These are phyloP conservation scores for Pheosia gnoma DNA, from an alignment of 2,888 invertebrate species.

Conservation along the genomic window DNA sequence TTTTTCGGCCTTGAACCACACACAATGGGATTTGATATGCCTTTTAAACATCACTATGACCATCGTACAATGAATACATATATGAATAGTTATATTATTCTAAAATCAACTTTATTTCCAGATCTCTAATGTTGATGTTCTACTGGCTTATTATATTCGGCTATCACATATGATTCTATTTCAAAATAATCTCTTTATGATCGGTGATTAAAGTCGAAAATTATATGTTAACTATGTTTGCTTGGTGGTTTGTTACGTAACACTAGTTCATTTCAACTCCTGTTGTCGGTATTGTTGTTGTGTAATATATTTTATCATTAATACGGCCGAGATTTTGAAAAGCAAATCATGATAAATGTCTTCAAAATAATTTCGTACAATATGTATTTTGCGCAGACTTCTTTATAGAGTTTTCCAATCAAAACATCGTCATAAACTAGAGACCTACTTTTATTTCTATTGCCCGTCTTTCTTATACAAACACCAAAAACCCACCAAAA, in stretches of 20 bases:
- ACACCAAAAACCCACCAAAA: too few relatives aligned
- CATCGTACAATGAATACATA: constrained; percentile 1
- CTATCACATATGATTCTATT: background rate
- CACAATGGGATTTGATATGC: constrained; percentile 10
- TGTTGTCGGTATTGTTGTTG: background rate
- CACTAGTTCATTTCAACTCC: constrained; percentile 1
- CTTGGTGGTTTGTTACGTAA: background rate
- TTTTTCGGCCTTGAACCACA: constrained; percentile 14
- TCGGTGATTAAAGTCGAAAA: background rate
- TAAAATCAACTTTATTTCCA: background rate
- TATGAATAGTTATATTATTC: background rate
- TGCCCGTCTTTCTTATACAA: too few relatives aligned
- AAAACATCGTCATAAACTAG: too few relatives aligned
- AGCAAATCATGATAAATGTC: too few relatives aligned
- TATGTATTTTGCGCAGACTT: too few relatives aligned
- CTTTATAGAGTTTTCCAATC: too few relatives aligned
- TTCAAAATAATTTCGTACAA: too few relatives aligned
- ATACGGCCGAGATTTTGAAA: too few relatives aligned
- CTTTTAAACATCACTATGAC: constrained; percentile 1
- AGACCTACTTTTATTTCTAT: too few relatives aligned
- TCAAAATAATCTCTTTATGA: background rate
- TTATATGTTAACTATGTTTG: background rate
- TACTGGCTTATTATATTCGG: background rate
- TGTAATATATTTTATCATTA: background rate
- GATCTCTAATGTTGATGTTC: background rate